Evolutionary conservation across 1,140 invertebrate species (phyloP), one percentile per base, ranked within the genome.

Genomic region (Drosophila elegans): DNA sequence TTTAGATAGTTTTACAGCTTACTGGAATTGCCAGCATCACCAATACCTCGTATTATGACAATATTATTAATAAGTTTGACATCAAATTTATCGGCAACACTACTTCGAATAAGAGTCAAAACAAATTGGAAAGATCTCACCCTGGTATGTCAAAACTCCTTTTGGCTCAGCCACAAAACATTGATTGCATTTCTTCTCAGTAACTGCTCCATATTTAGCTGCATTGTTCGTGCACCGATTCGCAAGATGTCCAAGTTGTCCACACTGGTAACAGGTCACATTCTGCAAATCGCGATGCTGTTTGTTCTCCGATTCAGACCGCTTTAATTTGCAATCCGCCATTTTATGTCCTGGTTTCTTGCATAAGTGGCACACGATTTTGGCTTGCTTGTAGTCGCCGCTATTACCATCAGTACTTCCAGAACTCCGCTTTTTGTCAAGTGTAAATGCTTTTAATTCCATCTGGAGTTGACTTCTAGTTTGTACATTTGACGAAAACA

Each of bases 231-330:
- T 49, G 52, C 52, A 56, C 27, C 46, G 46, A 57, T 52, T 57
- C 46, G 62, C 48, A 67, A 67, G 48, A 44, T 52, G 54, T n/a
- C 57, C 45, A 41, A 41, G 46, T 41, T 60, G 46, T 49, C 57
- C 57, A 49, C 57, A 51, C 46, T 45, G 45, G 36, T 60, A 49
- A 41, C 57, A 60, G 9, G 45, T 60, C 38, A 60, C 46, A 39
- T 55, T 55, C 38, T 42, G 53, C 25, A 42, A 55, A 55, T 55
- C 53, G 12, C 53, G 53, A 55, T 55, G 53, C 36, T 55, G 36
- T 41, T 55, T 55, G 27, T 53, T 53, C 21, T 53, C 29, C 60
- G 60, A 10, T 53, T 36, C 51, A 44, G 41, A 44, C n/a, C 41
- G 41, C 7, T 44, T 16, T 16, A 21, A 44, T 44, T 21, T 16